A percentile compares a stretch with the other conserved stretches of the same genome.
Conservation (phyloP, 2,888 invertebrate genomes). For the Caenorhabditis sulstoni region DNA sequence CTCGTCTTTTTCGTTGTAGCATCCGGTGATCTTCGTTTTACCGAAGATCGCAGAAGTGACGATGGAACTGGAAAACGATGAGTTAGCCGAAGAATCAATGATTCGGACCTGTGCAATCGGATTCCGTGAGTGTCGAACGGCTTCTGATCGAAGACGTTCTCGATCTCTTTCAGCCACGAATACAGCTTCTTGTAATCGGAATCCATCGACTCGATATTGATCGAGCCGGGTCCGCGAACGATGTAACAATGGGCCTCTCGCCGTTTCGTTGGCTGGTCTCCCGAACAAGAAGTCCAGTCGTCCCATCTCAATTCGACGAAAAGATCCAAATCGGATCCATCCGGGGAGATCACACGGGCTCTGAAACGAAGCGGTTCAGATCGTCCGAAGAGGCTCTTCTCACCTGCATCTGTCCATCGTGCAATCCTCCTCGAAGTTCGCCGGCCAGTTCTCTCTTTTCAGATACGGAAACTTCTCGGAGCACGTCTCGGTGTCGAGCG, state of each 20-base stretch:
- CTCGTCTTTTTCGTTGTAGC: conserved; percentile 38
- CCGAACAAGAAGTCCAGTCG: conserved; percentile 54
- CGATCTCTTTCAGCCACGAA: conserved; percentile 55
- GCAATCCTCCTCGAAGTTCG: conserved; percentile 32
- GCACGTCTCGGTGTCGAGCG: conserved; percentile 15
- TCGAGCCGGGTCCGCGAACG: conserved; percentile 49
- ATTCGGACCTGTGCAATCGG: conserved; percentile 50
- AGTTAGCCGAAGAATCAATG: background rate
- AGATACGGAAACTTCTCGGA: conserved; percentile 23
- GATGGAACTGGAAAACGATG: conserved; percentile 44
- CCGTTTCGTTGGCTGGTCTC: conserved; percentile 56
- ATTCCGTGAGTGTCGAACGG: conserved; percentile 59
- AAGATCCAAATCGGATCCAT: conserved; percentile 24
- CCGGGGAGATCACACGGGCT: conserved; percentile 35
- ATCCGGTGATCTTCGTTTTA: conserved; percentile 31
- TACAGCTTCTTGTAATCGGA: conserved; percentile 29
- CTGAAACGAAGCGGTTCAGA: conserved; percentile 6
- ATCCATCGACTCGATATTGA: conserved; percentile 33
- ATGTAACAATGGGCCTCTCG: conserved; percentile 65
- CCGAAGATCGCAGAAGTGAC: conserved; percentile 50
- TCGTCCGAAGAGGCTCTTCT: background rate
- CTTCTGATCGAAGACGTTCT: conserved; percentile 49
- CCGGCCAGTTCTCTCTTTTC: conserved; percentile 30
- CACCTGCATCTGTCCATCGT: conserved; percentile 44
- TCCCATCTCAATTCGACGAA: conserved; percentile 65